Percentiles rank a stretch among this genome's conserved stretches.
phyloP scores from a whole-genome alignment of 1,140 invertebrate species.

The Ceratina japonica region DNA sequence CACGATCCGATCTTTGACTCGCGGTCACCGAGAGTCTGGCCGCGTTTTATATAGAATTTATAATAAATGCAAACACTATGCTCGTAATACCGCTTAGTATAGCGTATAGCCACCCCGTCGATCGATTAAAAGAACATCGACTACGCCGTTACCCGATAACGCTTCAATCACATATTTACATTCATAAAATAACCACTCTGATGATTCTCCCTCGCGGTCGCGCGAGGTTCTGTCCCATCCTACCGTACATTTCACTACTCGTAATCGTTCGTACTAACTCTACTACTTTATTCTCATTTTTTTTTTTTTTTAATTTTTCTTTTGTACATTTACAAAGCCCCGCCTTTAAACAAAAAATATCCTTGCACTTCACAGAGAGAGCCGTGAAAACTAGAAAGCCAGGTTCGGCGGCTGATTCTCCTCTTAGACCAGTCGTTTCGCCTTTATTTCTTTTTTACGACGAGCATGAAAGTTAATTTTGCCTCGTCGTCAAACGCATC shows the following conservation, averaged over 20 bases:
- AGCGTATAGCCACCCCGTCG: slow-evolving; percentile 47
- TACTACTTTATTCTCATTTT: neutral
- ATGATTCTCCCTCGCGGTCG: neutral
- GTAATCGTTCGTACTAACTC: slow-evolving; percentile 4
- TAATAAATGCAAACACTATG: slow-evolving; percentile 72
- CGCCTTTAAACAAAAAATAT: too few species aligned
- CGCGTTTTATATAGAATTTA: slow-evolving; percentile 68
- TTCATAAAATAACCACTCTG: neutral
- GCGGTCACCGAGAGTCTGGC: slow-evolving; percentile 12
- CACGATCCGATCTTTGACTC: slow-evolving; percentile 13
- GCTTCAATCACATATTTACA: slow-evolving; percentile 46
- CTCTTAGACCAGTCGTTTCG: neutral
- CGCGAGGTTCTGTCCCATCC: neutral
- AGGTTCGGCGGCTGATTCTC: neutral
- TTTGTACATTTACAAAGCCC: slow-evolving; percentile 50
- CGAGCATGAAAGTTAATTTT: neutral
- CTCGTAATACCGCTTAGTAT: slow-evolving; percentile 55
- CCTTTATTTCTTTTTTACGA: neutral
- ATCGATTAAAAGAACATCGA: slow-evolving; percentile 16
- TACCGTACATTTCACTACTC: too few species aligned
- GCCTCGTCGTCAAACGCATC: neutral
- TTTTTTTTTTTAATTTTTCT: slow-evolving; percentile 2
- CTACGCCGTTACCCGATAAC: slow-evolving; percentile 2
- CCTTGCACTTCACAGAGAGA: neutral
- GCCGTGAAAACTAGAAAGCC: slow-evolving; percentile 56